A percentile compares a stretch with the other conserved stretches of the same genome.
phyloP scores from a whole-genome alignment of 2,888 invertebrate genomes.

The Perizoma affinitatum region DNA sequence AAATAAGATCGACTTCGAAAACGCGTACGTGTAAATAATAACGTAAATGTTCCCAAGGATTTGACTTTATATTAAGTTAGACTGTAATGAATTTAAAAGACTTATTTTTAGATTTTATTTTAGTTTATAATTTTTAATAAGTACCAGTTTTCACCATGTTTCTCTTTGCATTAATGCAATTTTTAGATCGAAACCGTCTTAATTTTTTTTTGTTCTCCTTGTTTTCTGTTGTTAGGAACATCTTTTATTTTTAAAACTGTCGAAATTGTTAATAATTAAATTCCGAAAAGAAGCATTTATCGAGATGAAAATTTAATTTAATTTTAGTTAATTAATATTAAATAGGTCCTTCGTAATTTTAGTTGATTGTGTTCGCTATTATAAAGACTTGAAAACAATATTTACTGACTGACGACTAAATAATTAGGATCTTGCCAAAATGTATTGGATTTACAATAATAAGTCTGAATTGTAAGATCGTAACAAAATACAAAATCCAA shows the following conservation, averaged over 20 bases:
- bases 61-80: constrained; percentile 62
- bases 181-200: too few relatives aligned
- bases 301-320: constrained; percentile 27
- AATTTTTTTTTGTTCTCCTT: constrained; percentile 1
- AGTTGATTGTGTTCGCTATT: constrained; percentile 34
- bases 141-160: constrained; percentile 45
- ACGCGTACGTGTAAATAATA: constrained; percentile 52
- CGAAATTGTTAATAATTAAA: constrained; percentile 28
- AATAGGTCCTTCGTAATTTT: constrained; percentile 35
- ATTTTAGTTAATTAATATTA: constrained; percentile 30
- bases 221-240: background rate
- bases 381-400: constrained; percentile 54
- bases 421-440: constrained; percentile 74
- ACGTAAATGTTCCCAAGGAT: constrained; percentile 66
- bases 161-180: constrained; percentile 8
- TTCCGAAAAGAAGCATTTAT: constrained; percentile 41
- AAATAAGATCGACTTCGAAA: constrained; percentile 37
- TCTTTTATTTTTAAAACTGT: background rate
- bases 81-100: constrained; percentile 67
- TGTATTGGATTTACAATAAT: constrained; percentile 44
- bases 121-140: constrained; percentile 50
- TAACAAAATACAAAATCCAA: constrained; percentile 38
- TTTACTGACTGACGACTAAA: constrained; percentile 59
- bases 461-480: constrained; percentile 39
- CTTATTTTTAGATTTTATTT: constrained; percentile 64